Percentiles rank a stretch among this genome's conserved stretches.
Evolutionary conservation across 1,140 invertebrate species (phyloP).

Genomic region (Sipha flava): DNA sequence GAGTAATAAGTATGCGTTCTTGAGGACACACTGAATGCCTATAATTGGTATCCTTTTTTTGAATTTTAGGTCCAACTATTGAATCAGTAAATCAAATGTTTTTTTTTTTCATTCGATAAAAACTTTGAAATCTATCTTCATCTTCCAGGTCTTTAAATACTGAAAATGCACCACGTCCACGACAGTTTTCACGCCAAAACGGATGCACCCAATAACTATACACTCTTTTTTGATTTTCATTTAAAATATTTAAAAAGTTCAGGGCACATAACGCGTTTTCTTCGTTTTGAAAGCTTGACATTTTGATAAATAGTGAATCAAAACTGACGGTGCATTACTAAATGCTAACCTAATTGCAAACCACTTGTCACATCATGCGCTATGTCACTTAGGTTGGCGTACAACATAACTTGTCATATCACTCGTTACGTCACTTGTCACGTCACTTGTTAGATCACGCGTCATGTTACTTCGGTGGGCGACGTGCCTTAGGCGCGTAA

Average conservation of each 20-base stretch:
- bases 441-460: too few relatives aligned
- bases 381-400: too few relatives aligned
- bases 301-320: background rate
- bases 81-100: background rate
- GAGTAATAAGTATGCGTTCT: background rate
- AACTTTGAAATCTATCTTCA: background rate
- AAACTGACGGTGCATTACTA: too few relatives aligned
- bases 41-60: background rate
- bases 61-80: background rate
- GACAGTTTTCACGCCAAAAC: background rate
- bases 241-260: background rate
- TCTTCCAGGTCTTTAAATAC: background rate
- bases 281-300: background rate
- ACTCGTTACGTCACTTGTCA: too few relatives aligned
- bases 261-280: background rate
- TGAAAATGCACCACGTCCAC: background rate
- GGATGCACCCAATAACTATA: background rate
- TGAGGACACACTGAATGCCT: background rate
- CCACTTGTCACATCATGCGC: too few relatives aligned
- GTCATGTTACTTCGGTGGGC: too few relatives aligned
- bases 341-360: too few relatives aligned
- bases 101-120: background rate
- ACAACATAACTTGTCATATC: too few relatives aligned
- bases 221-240: background rate
- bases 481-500: too few relatives aligned